Evolutionary conservation across 2,113 vertebrate genomes (phyloP).

Genomic region (Strix aluco): DNA sequence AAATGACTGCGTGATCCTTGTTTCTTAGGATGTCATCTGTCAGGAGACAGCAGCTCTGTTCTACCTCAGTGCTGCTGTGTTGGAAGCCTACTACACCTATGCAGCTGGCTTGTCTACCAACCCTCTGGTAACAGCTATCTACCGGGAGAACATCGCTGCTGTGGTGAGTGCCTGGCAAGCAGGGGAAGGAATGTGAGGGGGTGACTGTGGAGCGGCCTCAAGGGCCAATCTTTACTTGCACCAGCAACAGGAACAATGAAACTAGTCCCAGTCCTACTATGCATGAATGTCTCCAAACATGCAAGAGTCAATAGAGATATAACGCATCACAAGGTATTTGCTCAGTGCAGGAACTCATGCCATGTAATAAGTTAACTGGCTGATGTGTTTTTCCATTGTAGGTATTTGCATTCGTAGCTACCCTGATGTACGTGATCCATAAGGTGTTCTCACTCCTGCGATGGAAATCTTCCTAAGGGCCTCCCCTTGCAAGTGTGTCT

Average conservation of each 20-base stretch:
- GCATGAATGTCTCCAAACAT: neutral
- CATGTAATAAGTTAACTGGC: neutral
- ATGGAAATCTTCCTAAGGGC: slow-evolving; percentile 78
- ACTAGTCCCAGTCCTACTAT: accelerated
- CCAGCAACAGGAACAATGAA: neutral
- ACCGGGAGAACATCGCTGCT: slow-evolving; percentile 75
- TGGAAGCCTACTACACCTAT: slow-evolving; percentile 65
- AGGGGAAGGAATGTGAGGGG: neutral
- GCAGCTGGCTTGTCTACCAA: accelerated
- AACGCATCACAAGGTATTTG: neutral
- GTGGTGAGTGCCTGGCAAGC: slow-evolving; percentile 70
- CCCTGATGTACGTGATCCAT: slow-evolving; percentile 81
- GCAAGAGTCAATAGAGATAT: neutral
- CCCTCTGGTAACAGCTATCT: accelerated
- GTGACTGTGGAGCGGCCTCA: neutral
- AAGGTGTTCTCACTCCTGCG: slow-evolving; percentile 73
- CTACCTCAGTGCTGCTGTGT: slow-evolving; percentile 81
- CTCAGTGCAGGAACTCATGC: neutral
- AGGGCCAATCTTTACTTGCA: neutral
- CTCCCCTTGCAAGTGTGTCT: neutral
- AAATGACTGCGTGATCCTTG: neutral
- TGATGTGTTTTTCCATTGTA: slow-evolving; percentile 47
- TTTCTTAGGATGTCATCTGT: slow-evolving; percentile 75
- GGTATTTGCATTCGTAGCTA: slow-evolving; percentile 81
- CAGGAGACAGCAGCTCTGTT: slow-evolving; percentile 76